Evolutionary conservation across 2,797 vertebrate species (phyloP).

Genomic region (Adelosebastes latens): DNA sequence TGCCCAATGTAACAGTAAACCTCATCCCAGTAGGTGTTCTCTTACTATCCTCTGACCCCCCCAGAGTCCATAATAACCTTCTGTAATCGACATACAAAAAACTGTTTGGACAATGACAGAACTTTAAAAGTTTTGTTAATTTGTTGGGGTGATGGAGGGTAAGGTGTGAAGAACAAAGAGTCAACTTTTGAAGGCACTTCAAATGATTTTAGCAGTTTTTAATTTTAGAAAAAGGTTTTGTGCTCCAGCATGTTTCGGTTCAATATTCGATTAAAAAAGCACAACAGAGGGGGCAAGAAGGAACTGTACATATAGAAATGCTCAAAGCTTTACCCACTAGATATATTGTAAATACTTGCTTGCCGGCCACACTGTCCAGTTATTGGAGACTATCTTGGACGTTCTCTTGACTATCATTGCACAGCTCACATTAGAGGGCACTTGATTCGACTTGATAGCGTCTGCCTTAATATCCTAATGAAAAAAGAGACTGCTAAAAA

Average conservation of each 20-base stretch:
- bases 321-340: background rate
- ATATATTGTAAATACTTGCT: slow-evolving; percentile 48
- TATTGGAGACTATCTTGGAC: slow-evolving; percentile 14
- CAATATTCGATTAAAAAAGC: slow-evolving; percentile 6
- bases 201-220: background rate
- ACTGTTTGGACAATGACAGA: background rate
- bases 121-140: background rate
- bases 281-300: background rate
- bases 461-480: slow-evolving; percentile 31
- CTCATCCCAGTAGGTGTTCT: background rate
- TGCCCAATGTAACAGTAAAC: slow-evolving; percentile 75
- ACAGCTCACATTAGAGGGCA: slow-evolving; percentile 20
- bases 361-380: background rate
- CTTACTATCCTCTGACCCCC: background rate
- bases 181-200: slow-evolving; percentile 8
- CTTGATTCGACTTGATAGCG: slow-evolving; percentile 7
- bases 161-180: background rate
- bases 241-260: slow-evolving; percentile 1
- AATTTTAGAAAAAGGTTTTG: background rate
- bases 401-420: slow-evolving; percentile 10
- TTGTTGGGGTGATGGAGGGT: background rate
- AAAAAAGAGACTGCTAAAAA: slow-evolving; percentile 25
- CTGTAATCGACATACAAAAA: slow-evolving; percentile 8
- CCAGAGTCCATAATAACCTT: slow-evolving; percentile 9
- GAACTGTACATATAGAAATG: background rate